These are phyloP conservation scores for Morelia viridis DNA, from an alignment of 2,797 vertebrate species.

Conservation along the genomic window DNA sequence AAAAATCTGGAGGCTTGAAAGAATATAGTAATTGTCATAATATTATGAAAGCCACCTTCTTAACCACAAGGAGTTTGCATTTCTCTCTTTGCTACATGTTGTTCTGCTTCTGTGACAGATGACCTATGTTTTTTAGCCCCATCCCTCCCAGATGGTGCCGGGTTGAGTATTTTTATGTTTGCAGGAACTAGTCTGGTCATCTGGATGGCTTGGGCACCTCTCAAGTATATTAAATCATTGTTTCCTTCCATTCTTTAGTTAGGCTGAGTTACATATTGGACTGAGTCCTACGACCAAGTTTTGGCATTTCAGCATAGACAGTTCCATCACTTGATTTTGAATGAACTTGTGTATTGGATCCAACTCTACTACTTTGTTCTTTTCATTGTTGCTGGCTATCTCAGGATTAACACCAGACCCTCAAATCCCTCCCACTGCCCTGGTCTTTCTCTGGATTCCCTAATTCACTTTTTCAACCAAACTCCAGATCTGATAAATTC, in stretches of 20 bases:
- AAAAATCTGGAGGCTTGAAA: not conserved
- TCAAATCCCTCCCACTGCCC: too few species aligned
- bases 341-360: too few species aligned
- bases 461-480: too few species aligned
- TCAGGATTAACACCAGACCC: too few species aligned
- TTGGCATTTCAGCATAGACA: not conserved
- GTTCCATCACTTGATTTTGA: too few species aligned
- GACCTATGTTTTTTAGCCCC: slow-evolving; percentile 82
- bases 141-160: not conserved
- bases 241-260: not conserved
- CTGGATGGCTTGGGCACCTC: not conserved
- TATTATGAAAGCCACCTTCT: not conserved
- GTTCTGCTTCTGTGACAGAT: slow-evolving; percentile 82
- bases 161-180: not conserved
- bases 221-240: not conserved
- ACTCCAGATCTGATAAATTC: too few species aligned
- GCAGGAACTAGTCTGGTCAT: not conserved
- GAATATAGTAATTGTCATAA: too few species aligned
- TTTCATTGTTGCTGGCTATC: too few species aligned
- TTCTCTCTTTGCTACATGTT: too few species aligned
- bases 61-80: not conserved
- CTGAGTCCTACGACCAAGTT: not conserved
- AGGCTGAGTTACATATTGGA: not conserved
- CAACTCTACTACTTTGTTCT: too few species aligned
- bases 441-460: too few species aligned